Base-by-base conservation (phyloP, 2,797 vertebrate species). In the Gobio occitaniae region DNA sequence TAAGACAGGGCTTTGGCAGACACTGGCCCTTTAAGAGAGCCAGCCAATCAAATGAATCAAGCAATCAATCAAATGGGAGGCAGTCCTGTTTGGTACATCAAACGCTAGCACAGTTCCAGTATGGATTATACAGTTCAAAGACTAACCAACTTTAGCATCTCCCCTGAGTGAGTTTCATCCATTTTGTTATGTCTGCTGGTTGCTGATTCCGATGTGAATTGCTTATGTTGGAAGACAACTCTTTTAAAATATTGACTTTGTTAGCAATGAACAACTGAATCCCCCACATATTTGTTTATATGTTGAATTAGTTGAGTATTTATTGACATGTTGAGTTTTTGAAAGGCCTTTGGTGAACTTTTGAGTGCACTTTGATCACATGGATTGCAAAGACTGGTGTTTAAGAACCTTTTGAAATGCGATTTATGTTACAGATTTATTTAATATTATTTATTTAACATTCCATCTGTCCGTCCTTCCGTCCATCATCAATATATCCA, bases 11-110 rank as follows among this genome's bases (percentile, higher is more conserved):
- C 21, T 8, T 59, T 41, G 19, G 36, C 16, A 36, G 15, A 50
- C 2, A n/a, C 47, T n/a, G 7, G 17, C 63, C 65, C 32, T 54
- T 54, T 69, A 25, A 68, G 32, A 6, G 48, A 6, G 8, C 9
- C 32, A 16, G 5, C 79, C 65, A 69, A 70, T 80, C 65, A 80
- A 69, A 19, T n/a, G 1, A 70, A 80, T 41, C 65, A 80, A 69
- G 1, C 29, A 54, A 50, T 50, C 29, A 54, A 50, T 50, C 32
- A 70, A 80, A 13, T 2, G 12, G 17, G 1, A 68, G 29, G 12
- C 25, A 7, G n/a, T 19, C 29, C 13, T 41, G 29, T 65, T 15
- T 65, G 59, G 25, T 21, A 48, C 9, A 29, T 59, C 59, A 50
- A 79, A 65, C 78, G 7, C 29, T n/a, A 21, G 11, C 74, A n/a